A percentile compares a stretch with the other conserved stretches of the same genome.
These are phyloP conservation scores for Patiria pectinifera DNA, from an alignment of 53 echinoderm and acorn worm species.

Conservation along the genomic window DNA sequence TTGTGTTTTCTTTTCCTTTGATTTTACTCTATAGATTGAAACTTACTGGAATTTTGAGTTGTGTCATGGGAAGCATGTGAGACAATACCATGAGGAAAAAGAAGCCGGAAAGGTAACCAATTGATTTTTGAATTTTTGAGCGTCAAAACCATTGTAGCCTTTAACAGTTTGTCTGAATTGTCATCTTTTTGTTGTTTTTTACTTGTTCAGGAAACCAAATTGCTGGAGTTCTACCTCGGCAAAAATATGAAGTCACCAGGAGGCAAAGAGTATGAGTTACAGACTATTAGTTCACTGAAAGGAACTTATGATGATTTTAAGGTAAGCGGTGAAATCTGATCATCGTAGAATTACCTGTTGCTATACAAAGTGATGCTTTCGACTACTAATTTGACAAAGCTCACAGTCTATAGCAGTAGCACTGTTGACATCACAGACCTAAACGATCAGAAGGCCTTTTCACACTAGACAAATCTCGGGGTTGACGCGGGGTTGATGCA, in stretches of 20 bases:
- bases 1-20: background rate
- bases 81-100: conserved; percentile 97
- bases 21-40: conserved; percentile 77
- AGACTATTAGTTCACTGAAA: conserved; percentile 29
- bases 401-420: no score
- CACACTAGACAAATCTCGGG: no score
- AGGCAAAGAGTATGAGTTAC: conserved; percentile 68
- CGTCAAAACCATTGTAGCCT: background rate
- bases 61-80: conserved; percentile 90
- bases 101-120: conserved; percentile 84
- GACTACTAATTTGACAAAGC: background rate
- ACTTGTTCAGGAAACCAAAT: conserved; percentile 73
- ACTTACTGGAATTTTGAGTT: conserved; percentile 98
- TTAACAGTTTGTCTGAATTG: background rate
- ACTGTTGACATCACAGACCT: no score
- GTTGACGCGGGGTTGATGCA: no score
- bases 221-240: conserved; percentile 89
- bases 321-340: conserved; percentile 54
- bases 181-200: background rate
- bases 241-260: conserved; percentile 70
- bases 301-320: conserved; percentile 68
- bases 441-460: no score
- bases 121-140: background rate
- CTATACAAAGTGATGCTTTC: background rate
- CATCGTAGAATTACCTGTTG: background rate